Evolutionary conservation across 2,888 invertebrate genomes (phyloP).

Genomic region (Pocota personata): DNA sequence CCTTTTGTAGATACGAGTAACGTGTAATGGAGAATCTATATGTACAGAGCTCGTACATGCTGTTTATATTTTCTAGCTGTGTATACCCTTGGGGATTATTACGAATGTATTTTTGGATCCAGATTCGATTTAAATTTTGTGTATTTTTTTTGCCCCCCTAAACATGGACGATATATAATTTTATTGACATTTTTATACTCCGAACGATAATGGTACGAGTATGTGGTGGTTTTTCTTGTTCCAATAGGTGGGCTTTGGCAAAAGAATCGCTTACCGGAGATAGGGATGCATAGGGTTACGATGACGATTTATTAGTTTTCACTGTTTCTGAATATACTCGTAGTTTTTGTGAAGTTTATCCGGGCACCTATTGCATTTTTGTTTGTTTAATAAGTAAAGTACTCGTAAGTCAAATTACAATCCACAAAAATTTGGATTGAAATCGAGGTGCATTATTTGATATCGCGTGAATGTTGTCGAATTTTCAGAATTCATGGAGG

Average conservation of each 20-base stretch:
- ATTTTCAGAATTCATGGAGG: too few species aligned
- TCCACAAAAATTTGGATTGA: neutral
- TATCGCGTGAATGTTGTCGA: too few species aligned
- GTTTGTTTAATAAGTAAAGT: neutral
- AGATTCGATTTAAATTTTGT: slow-evolving; percentile 55
- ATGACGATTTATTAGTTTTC: slow-evolving; percentile 59
- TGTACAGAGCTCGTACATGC: neutral
- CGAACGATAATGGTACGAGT: slow-evolving; percentile 11
- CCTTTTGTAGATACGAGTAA: slow-evolving; percentile 37
- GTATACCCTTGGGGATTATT: slow-evolving; percentile 41
- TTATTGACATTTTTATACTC: slow-evolving; percentile 25
- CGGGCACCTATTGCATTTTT: neutral
- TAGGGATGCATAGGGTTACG: slow-evolving; percentile 21
- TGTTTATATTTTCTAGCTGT: slow-evolving; percentile 25
- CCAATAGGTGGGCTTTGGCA: slow-evolving; percentile 48
- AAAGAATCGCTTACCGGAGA: slow-evolving; percentile 19
- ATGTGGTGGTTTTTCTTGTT: slow-evolving; percentile 10
- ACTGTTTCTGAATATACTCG: slow-evolving; percentile 28
- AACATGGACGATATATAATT: slow-evolving; percentile 9
- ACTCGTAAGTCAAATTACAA: slow-evolving; percentile 10
- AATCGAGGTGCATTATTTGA: neutral
- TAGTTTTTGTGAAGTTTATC: slow-evolving; percentile 4
- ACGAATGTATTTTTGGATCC: slow-evolving; percentile 55
- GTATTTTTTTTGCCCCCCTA: neutral
- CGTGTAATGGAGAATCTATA: slow-evolving; percentile 27